Evolutionary conservation across 2,888 invertebrate species (phyloP), one percentile per base, ranked within the genome.

Genomic region (Pyrochroa serraticornis): DNA sequence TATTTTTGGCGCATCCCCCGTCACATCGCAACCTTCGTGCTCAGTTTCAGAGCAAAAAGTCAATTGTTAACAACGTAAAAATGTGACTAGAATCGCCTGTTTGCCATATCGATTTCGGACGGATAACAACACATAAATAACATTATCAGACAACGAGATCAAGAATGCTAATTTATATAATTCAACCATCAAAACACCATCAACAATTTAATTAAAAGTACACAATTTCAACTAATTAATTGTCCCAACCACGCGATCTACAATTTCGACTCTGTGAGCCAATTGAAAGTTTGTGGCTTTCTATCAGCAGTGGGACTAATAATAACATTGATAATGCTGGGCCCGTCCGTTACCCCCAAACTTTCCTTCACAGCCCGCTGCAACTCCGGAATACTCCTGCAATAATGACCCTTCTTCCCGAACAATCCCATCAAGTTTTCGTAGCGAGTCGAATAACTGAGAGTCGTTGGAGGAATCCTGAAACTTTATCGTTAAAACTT

Each of bases 211-310:
- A 22, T 22, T 22, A 22, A 22, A 22, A 22, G 5, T 22, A 22
- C 22, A 22, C 22, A 22, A 22, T 22, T 22, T 22, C 22, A 22
- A 22, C 22, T 3, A 22, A 22, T 22, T 22, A 22, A 22, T 22
- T 22, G 22, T 5, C 22, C 22, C 22, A 5, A 5, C 22, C 22
- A 22, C 22, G 22, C 22, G 22, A 22, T 14, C 44, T 84, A 93
- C 69, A 94, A 82, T 79, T 96, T 96, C 5, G 95, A 94, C 80
- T 94, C 92, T 0, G 96, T 95, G 3, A 96, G 82, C 96, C 96
- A 96, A 75, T 85, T 89, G 78, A 94, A 95, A 10, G 90, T 85
- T 81, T 97, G 97, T 35, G 91, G 87, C 79, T 96, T 97, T 63
- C 97, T 86, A 75, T 91, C 93, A 8, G 97, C 92, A 61, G 88